Conservation (phyloP, 2,797 vertebrate genomes). For the Lates japonicus region DNA sequence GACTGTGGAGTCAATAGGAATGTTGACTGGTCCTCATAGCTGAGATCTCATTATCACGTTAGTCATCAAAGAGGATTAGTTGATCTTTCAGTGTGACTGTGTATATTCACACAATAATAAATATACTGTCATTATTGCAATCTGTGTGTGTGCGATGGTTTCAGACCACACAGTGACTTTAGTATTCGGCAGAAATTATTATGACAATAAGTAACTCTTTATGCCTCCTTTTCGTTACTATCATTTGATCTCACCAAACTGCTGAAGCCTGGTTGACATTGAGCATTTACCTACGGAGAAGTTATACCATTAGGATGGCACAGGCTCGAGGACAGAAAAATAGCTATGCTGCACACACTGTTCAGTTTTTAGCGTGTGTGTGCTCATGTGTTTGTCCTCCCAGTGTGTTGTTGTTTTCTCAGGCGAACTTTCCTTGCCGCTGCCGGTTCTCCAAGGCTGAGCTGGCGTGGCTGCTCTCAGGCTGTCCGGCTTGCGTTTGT, state of each 20-base stretch:
- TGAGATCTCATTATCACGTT: conserved; percentile 63
- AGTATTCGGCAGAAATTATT: not conserved
- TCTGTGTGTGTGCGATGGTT: not conserved
- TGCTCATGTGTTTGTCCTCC: too few species aligned
- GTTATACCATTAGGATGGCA: conserved; percentile 11
- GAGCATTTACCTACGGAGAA: conserved; percentile 26
- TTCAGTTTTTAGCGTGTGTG: too few species aligned
- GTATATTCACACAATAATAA: not conserved
- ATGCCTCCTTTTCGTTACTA: conserved; percentile 5
- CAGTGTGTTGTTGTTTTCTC: too few species aligned
- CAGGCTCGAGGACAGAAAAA: conserved; percentile 15
- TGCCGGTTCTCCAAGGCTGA: too few species aligned
- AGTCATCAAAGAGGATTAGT: conserved; percentile 53
- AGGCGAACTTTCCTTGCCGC: too few species aligned
- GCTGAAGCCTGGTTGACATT: conserved; percentile 26
- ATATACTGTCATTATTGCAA: not conserved
- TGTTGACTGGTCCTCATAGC: conserved; percentile 28
- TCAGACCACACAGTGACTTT: conserved; percentile 12
- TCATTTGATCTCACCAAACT: too few species aligned
- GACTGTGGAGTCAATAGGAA: conserved; percentile 64
- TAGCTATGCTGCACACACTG: conserved; percentile 11
- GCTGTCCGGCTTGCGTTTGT: too few species aligned
- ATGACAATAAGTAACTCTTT: conserved; percentile 8
- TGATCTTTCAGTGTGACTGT: conserved; percentile 49
- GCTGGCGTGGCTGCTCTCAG: too few species aligned